Conservation (phyloP, 92 coral and sea anemone species). For the Paragorgia papillata region DNA sequence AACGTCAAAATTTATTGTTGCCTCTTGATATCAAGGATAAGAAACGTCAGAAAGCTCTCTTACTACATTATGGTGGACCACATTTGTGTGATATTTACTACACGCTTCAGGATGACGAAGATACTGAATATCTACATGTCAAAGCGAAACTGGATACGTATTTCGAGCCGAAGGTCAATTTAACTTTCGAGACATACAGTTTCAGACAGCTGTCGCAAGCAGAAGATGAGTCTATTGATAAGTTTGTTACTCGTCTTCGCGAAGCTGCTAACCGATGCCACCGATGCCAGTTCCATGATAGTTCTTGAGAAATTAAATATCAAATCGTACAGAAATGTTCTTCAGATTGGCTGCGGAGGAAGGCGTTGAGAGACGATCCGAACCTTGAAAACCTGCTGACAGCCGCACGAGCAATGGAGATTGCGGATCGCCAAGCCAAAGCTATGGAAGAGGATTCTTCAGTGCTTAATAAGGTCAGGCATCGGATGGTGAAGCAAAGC, state of each 20-base stretch:
- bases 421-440: constrained; percentile 17
- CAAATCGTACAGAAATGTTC: constrained; percentile 8
- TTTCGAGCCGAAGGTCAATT: constrained; percentile 41
- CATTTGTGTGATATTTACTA: constrained; percentile 44
- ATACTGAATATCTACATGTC: constrained; percentile 44
- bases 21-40: constrained; percentile 42
- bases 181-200: constrained; percentile 32
- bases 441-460: background rate
- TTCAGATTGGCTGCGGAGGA: constrained; percentile 2
- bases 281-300: constrained; percentile 17
- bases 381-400: constrained; percentile 10
- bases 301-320: constrained; percentile 2
- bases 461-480: background rate
- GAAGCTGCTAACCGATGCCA: constrained; percentile 28
- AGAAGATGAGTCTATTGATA: constrained; percentile 25
- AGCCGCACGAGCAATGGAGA: constrained; percentile 24
- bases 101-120: constrained; percentile 34
- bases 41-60: constrained; percentile 37
- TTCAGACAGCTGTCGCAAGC: constrained; percentile 20
- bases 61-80: constrained; percentile 41
- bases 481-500: constrained; percentile 2
- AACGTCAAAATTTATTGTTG: constrained; percentile 40
- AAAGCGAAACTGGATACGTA: constrained; percentile 34
- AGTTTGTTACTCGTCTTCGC: constrained; percentile 6
- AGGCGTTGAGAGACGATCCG: constrained; percentile 6